Conservation (phyloP, 2,113 vertebrate species). For the Silurus meridionalis region DNA sequence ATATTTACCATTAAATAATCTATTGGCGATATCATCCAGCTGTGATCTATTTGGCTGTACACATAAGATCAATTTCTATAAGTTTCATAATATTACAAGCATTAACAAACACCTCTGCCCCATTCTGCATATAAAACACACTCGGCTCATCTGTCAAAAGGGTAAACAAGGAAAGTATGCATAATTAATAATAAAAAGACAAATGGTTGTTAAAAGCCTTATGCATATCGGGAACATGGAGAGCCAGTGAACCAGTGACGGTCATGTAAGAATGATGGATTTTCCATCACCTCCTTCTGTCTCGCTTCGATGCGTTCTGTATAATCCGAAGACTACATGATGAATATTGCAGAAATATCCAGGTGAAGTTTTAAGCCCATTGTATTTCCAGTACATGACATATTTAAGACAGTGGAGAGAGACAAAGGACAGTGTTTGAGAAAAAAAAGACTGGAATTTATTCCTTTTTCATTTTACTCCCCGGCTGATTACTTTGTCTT, state of each 20-base stretch:
- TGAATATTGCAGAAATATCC: slow-evolving; percentile 10
- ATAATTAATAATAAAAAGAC: neutral
- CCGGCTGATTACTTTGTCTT: slow-evolving; percentile 59
- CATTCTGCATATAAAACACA: neutral
- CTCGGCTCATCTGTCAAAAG: neutral
- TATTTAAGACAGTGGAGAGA: neutral
- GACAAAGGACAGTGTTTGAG: neutral
- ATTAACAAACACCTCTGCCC: slow-evolving; percentile 17
- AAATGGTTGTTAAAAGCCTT: neutral
- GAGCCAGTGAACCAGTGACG: neutral
- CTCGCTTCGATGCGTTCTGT: neutral
- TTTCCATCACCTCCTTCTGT: neutral
- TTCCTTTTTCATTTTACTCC: neutral
- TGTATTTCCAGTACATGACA: neutral
- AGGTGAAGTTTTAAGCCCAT: neutral
- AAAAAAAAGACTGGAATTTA: neutral
- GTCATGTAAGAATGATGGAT: neutral
- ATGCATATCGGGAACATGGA: neutral
- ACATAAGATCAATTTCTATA: slow-evolving; percentile 1
- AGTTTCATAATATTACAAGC: neutral
- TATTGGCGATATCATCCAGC: neutral
- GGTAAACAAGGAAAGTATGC: neutral
- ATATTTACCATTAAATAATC: neutral
- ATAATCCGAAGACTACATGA: neutral
- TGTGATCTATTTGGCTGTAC: neutral